Evolutionary conservation across 2,113 vertebrate genomes (phyloP), one percentile per base, ranked within the genome.

Genomic region (Ia io): DNA sequence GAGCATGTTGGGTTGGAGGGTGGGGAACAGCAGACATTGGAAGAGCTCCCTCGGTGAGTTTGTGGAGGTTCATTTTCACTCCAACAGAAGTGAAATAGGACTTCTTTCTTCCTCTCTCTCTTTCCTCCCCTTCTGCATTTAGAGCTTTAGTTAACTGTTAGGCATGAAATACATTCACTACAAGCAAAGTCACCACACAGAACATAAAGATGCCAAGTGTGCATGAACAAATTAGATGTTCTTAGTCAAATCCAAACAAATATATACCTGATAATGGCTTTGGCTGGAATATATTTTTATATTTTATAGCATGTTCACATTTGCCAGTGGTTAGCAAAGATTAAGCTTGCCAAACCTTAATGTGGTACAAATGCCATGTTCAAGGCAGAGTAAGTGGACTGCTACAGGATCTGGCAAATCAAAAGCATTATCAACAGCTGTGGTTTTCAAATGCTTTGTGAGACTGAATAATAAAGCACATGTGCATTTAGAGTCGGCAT

Each of bases 251-350:
- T 90, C 80, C 92, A 93, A 96, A 93, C 67, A 95, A 97, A 96
- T 97, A 97, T 95, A 97, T 96, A 98, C 97, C 95, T 96, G 96
- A 96, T 98, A 97, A 98, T 97, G 97, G 94, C 97, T 98, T 98
- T 98, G 97, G 98, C 98, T 97, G 97, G 98, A 98, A 97, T 95
- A 91, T 84, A 91, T 91, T 91, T 97, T 96, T 98, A 96, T 93
- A 97, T 97, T 98, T 98, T 98, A 98, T 97, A 98, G 95, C 97
- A 97, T 98, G 97, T 98, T 97, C 98, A 98, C 98, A 98, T 98
- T 98, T 98, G 98, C 98, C 98, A 97, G 97, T 97, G 97, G 97
- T 98, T 98, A 98, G 96, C 84, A 92, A 96, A 97, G 96, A 97
- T 98, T 97, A 98, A 95, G 97, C 97, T 96, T 98, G 98, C 98